Base-by-base conservation (phyloP, 1,140 invertebrate genomes). In the Drosophila elegans region DNA sequence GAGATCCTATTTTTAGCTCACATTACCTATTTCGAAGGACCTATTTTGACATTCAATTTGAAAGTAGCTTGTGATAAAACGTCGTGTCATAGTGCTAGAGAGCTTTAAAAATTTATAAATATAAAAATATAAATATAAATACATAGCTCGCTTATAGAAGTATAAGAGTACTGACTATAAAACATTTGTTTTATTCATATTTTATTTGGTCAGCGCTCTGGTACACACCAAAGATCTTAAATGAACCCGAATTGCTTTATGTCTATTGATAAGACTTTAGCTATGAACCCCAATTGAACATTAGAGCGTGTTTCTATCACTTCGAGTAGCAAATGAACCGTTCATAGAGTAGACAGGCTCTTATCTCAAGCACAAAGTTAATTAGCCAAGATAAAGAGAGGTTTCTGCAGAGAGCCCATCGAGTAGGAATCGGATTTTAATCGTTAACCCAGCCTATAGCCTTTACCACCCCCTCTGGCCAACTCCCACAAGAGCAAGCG, bases 201-300 rank as follows among this genome's bases (percentile, higher is more conserved):
- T 21, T 21, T 21, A 21, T 21, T 21, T 21, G 16, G 16, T 1
- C 16, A 21, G 16, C 16, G 16, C 16, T 21, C 16, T 21, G 16
- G 3, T 12, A 3, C 3, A 46, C 34, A n/a, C 21, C n/a, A 46
- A 56, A 42, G 54, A 60, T 63, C 54, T 34, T 39, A n/a, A 29
- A 10, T 42, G 11, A 53, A 42, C n/a, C 39, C 44, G 21, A 13
- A 27, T 29, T 25, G 16, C 32, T 13, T 49, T 44, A 21, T 61
- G 42, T 25, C 12, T 36, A 53, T 63, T 76, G 81, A 84, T 84
- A 84, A 69, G 42, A 39, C 13, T 41, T 34, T 61, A 56, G 61
- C 61, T 62, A 48, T 79, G 53, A 62, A 80, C 73, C 59, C 55
- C 66, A 66, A 63, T 83, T 73, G 77, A 79, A 78, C 71, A 76